Percentiles rank a stretch among this genome's conserved stretches.
phyloP scores from a whole-genome alignment of 1,140 invertebrate genomes.

The Apis dorsata region DNA sequence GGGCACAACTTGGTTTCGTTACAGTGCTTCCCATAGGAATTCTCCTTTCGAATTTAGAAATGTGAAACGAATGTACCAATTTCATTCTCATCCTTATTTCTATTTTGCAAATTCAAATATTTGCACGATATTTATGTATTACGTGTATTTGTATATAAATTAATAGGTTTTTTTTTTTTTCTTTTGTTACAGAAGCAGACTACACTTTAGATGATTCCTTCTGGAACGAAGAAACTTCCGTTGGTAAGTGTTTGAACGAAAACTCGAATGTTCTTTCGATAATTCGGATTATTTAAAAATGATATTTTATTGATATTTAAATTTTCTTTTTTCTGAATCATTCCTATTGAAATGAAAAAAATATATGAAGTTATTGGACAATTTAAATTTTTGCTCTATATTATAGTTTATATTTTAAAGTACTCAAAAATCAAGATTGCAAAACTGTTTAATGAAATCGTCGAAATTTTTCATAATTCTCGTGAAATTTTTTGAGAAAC shows the following conservation, averaged over 20 bases:
- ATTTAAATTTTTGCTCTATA: too few relatives aligned
- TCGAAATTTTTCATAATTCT: too few relatives aligned
- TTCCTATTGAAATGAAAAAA: too few relatives aligned
- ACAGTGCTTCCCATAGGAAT: slow-evolving; percentile 24
- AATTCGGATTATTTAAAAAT: too few relatives aligned
- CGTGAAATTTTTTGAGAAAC: too few relatives aligned
- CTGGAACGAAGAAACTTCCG: slow-evolving; percentile 93
- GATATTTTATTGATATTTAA: too few relatives aligned
- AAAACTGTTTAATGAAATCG: too few relatives aligned
- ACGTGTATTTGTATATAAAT: not conserved
- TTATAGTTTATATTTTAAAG: too few relatives aligned
- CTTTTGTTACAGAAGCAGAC: slow-evolving; percentile 90
- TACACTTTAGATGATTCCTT: slow-evolving; percentile 94
- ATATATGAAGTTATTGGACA: too few relatives aligned
- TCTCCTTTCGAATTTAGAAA: slow-evolving; percentile 5
- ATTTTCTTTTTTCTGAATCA: too few relatives aligned
- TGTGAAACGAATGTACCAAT: not conserved
- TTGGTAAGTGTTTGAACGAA: slow-evolving; percentile 84
- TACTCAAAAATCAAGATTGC: too few relatives aligned
- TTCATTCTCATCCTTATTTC: not conserved
- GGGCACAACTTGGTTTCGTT: slow-evolving; percentile 6
- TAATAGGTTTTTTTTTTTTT: slow-evolving; percentile 4
- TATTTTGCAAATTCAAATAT: not conserved
- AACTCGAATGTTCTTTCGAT: not conserved
- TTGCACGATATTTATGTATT: too few relatives aligned